Base-by-base conservation (phyloP, 2,888 invertebrate genomes). In the Nomada flava region DNA sequence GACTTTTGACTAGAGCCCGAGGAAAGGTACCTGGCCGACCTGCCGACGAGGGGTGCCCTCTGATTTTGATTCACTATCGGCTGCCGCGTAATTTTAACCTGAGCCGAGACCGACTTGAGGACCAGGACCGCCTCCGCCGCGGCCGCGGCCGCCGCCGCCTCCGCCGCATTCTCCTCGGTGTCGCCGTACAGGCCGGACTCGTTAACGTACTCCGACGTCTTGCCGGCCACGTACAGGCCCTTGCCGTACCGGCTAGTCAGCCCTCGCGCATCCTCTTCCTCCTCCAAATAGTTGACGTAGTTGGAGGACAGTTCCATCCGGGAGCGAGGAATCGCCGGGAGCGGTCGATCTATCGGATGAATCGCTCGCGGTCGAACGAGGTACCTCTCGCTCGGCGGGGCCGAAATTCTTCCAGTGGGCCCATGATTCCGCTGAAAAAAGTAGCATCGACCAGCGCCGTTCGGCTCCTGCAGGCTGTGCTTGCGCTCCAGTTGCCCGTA, bases 1-100 rank as follows among this genome's bases (percentile, higher is more conserved):
- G 93, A 93, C 71, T 90, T 92, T 26, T 92, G 92, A 79, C 93
- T 93, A 18, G 92, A 92, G 36, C 91, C 92, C 0, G 93, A 91
- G 9, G 93, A 93, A 0, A 86, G 76, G 23, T 92, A 91, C 74
- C 91, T 93, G 0, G 91, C 85, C 2, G 89, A 89, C 44, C 91
- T 86, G 1, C 88, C 88, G 0, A 88, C 57, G n/a, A 89, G 55
- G 0, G 90, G 86, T 0, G 89, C 86, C 23, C 86, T 87, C 44
- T 90, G 89, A 67, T 88, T 90, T 47, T 89, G 90, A 75, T 90
- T 91, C 7, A 88, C 89, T 50, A 90, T 90, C 23, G 89, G 86
- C 47, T 90, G 91, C 4, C 89, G 86, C 3, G 91, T 91, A 44
- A 91, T 90, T 67, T 91, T 91, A 3, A 91, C 89, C 60, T 92